Conservation (phyloP, 1,140 invertebrate genomes). For the Venustaconcha ellipsiformis region DNA sequence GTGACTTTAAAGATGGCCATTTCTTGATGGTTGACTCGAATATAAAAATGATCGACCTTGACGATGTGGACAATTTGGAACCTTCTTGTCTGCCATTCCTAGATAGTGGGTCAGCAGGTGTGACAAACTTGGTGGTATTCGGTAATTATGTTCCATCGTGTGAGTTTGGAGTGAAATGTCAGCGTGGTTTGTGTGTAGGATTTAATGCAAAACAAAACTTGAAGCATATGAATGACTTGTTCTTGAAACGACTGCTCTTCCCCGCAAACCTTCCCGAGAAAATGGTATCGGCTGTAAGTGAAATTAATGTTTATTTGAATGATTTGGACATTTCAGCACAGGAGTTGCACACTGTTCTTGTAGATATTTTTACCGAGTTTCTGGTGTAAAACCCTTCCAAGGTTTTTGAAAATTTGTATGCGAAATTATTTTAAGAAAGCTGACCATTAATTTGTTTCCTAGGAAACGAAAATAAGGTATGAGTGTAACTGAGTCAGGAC, state of each 20-base stretch:
- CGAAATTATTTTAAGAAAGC: no score
- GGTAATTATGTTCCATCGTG: conserved; percentile 34
- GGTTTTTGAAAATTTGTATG: no score
- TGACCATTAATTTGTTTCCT: no score
- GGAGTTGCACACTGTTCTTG: no score
- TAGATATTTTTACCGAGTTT: no score
- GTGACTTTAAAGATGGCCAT: conserved; percentile 65
- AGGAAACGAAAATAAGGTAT: no score
- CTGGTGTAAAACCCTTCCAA: no score
- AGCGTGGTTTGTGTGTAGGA: conserved; percentile 57
- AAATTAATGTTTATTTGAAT: no score
- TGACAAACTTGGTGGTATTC: not conserved
- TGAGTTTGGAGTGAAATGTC: conserved; percentile 50
- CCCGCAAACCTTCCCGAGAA: conserved; percentile 46
- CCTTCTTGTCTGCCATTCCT: conserved; percentile 50
- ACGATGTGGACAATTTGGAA: conserved; percentile 65
- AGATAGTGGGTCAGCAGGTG: conserved; percentile 23
- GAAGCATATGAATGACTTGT: conserved; percentile 58
- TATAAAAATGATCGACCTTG: conserved; percentile 65
- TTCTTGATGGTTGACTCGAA: conserved; percentile 55
- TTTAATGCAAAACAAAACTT: conserved; percentile 64
- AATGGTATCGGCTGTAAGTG: no score
- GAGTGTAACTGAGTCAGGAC: no score
- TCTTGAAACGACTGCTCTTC: conserved; percentile 56
- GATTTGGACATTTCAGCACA: no score